A percentile compares a stretch with the other conserved stretches of the same genome.
Evolutionary conservation across 2,888 invertebrate species (phyloP).

Genomic region (Loripinus fragilis): DNA sequence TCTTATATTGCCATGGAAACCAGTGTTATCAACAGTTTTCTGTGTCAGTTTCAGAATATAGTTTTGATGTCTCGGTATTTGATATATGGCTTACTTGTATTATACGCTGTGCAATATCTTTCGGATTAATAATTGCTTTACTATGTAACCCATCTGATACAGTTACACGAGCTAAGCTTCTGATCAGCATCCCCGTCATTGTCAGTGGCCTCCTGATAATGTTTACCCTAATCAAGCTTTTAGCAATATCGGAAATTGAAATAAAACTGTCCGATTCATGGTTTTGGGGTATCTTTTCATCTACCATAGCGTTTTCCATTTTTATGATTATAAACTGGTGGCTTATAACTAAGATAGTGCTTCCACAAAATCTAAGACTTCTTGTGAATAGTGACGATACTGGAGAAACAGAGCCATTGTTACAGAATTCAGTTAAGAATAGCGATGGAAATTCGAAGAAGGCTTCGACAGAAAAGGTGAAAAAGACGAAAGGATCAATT

Average conservation of each 20-base stretch:
- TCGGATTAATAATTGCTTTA: slow-evolving; percentile 61
- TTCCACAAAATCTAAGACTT: background rate
- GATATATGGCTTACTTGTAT: slow-evolving; percentile 70
- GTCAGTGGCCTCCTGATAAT: slow-evolving; percentile 52
- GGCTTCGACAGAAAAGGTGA: background rate
- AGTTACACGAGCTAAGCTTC: slow-evolving; percentile 50
- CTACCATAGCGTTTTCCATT: slow-evolving; percentile 59
- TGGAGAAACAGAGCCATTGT: slow-evolving; percentile 53
- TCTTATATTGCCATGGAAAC: slow-evolving; percentile 64
- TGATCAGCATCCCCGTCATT: slow-evolving; percentile 28
- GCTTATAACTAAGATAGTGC: slow-evolving; percentile 47
- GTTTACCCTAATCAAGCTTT: slow-evolving; percentile 67
- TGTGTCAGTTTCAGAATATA: slow-evolving; percentile 47
- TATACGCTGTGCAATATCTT: slow-evolving; percentile 56
- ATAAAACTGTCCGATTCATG: slow-evolving; percentile 56
- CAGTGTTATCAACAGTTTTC: slow-evolving; percentile 55
- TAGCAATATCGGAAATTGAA: slow-evolving; percentile 63
- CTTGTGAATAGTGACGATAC: slow-evolving; percentile 28
- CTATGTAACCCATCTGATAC: slow-evolving; percentile 51
- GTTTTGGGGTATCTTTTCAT: slow-evolving; percentile 69
- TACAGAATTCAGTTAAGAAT: background rate
- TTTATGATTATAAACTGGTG: slow-evolving; percentile 57
- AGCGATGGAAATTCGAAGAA: slow-evolving; percentile 13
- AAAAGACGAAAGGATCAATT: slow-evolving; percentile 53
- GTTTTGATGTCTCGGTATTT: slow-evolving; percentile 60